These are phyloP conservation scores for Branchellion lobata DNA, from an alignment of 2,888 invertebrate genomes.

Conservation along the genomic window DNA sequence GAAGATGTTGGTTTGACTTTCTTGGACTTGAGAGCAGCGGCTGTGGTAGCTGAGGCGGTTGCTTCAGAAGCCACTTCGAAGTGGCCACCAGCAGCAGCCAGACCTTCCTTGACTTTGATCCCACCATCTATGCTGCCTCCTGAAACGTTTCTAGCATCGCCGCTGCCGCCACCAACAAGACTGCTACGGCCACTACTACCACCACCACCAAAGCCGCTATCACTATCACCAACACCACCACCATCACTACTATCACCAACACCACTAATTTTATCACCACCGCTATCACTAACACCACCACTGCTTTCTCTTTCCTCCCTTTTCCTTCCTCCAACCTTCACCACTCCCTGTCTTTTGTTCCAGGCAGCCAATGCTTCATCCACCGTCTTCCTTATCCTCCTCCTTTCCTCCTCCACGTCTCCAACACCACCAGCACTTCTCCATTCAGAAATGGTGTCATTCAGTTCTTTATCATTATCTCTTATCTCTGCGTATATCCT, in stretches of 20 bases:
- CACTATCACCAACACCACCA: background rate
- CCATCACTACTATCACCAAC: background rate
- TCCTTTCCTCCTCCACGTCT: background rate
- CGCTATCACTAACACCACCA: background rate
- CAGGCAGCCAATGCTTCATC: background rate
- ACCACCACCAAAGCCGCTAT: background rate
- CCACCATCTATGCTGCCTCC: no score
- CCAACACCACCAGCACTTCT: background rate
- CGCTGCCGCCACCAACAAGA: background rate
- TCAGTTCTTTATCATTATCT: background rate
- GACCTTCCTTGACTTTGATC: no score
- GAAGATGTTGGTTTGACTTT: background rate
- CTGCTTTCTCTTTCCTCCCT: background rate
- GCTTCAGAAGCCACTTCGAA: no score
- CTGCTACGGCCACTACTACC: background rate
- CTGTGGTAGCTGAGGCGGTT: background rate
- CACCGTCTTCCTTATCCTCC: background rate
- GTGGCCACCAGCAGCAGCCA: no score
- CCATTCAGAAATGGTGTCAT: background rate
- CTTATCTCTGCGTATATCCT: background rate
- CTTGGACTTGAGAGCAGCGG: background rate
- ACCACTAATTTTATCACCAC: background rate
- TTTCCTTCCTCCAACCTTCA: background rate
- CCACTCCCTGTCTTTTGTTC: background rate
- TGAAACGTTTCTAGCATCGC: no score